Conservation (phyloP, 2,797 vertebrate genomes). For the Pachyuromys duprasi region DNA sequence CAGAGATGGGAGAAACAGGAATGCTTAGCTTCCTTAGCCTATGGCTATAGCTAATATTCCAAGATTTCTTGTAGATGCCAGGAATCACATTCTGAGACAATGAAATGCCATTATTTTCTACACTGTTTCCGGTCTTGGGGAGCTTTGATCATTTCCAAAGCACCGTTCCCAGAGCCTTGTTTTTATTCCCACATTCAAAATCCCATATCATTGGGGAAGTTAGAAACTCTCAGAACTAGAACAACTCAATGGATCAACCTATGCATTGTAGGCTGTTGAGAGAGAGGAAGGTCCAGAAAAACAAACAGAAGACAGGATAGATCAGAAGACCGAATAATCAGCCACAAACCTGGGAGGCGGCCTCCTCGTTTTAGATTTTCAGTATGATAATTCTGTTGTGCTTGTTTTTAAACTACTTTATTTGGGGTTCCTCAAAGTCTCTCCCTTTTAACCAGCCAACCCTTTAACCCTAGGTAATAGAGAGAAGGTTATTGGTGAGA, state of each 20-base stretch:
- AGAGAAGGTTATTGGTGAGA: too few species aligned
- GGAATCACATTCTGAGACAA: neutral
- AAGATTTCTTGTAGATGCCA: neutral
- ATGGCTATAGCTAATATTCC: neutral
- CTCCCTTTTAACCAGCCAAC: too few species aligned
- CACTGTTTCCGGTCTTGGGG: neutral
- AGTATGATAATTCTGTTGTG: neutral
- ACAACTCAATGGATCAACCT: neutral
- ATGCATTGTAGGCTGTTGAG: neutral
- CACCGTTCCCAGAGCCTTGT: neutral
- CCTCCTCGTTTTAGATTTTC: neutral
- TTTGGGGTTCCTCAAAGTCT: too few species aligned
- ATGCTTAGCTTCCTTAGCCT: neutral
- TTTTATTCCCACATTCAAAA: neutral
- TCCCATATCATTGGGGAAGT: neutral
- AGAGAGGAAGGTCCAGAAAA: neutral
- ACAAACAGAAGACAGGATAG: neutral
- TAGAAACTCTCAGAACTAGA: neutral
- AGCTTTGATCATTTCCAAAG: neutral
- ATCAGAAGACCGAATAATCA: neutral
- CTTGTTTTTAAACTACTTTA: too few species aligned
- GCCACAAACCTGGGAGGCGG: neutral
- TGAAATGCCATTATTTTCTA: neutral
- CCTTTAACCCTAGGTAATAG: too few species aligned
- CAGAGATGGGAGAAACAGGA: neutral